These are phyloP conservation scores for Panopea generosa DNA, from an alignment of 2,888 invertebrate genomes.

Conservation along the genomic window DNA sequence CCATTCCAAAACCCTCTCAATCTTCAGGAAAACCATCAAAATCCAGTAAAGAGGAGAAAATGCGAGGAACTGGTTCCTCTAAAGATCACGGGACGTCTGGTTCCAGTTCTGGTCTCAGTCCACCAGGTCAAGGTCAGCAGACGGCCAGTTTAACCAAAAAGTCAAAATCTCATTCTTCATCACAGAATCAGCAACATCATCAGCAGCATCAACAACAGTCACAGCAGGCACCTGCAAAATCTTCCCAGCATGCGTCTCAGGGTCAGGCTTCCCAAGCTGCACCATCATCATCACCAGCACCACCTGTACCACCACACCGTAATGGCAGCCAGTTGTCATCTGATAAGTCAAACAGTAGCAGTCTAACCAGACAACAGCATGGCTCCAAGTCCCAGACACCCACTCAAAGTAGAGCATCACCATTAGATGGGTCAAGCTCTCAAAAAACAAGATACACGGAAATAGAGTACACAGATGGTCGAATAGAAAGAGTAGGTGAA, in stretches of 20 bases:
- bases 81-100: slow-evolving; percentile 20
- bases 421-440: slow-evolving; percentile 53
- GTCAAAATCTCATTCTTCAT: slow-evolving; percentile 50
- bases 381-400: slow-evolving; percentile 40
- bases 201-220: slow-evolving; percentile 41
- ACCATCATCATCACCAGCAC: slow-evolving; percentile 39
- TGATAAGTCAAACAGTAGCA: slow-evolving; percentile 4
- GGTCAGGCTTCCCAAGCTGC: slow-evolving; percentile 24
- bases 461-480: slow-evolving; percentile 69
- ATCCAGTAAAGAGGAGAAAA: slow-evolving; percentile 75
- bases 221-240: slow-evolving; percentile 37
- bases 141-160: slow-evolving; percentile 52
- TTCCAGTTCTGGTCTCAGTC: slow-evolving; percentile 22
- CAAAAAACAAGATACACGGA: slow-evolving; percentile 69
- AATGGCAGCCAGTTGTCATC: slow-evolving; percentile 46
- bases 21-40: slow-evolving; percentile 64
- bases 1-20: slow-evolving; percentile 74
- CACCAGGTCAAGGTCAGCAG: slow-evolving; percentile 49
- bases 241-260: slow-evolving; percentile 47
- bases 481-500: slow-evolving; percentile 68
- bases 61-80: slow-evolving; percentile 47
- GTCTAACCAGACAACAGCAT: slow-evolving; percentile 18
- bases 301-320: slow-evolving; percentile 62
- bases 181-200: slow-evolving; percentile 26
- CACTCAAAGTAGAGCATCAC: slow-evolving; percentile 15